Evolutionary conservation across 2,797 vertebrate species (phyloP).

Genomic region (Pipistrellus kuhlii): DNA sequence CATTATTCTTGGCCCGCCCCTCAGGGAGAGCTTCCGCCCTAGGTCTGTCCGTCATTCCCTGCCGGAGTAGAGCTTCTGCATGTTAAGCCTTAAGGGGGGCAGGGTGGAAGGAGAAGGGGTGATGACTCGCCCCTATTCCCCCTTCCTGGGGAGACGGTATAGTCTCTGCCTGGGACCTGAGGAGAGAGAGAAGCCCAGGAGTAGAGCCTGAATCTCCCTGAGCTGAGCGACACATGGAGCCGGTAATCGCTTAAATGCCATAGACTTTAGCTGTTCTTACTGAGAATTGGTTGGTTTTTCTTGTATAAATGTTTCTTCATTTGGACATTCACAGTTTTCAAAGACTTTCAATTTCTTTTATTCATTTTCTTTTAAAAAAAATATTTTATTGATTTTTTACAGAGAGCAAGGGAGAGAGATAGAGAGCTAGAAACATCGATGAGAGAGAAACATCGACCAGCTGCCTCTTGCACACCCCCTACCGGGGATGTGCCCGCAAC

Average conservation of each 20-base stretch:
- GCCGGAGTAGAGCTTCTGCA: not conserved
- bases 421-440: too few relatives aligned
- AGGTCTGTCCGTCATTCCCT: not conserved
- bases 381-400: too few relatives aligned
- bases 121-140: not conserved
- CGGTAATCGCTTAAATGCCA: not conserved
- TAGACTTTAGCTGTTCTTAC: not conserved
- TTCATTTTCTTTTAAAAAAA: not conserved
- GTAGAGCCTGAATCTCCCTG: not conserved
- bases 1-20: not conserved
- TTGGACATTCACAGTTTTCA: conserved; percentile 22
- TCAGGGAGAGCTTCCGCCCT: not conserved
- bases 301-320: not conserved
- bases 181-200: not conserved
- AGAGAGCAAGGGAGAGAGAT: too few relatives aligned
- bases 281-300: conserved; percentile 37
- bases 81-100: not conserved
- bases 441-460: too few relatives aligned
- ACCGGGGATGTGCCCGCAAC: too few relatives aligned
- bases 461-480: too few relatives aligned
- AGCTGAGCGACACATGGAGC: not conserved
- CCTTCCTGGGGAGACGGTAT: not conserved
- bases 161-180: not conserved
- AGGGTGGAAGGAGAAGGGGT: not conserved
- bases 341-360: not conserved